Conservation (phyloP, 1,140 invertebrate species). For the Schlechtendalia chinensis region DNA sequence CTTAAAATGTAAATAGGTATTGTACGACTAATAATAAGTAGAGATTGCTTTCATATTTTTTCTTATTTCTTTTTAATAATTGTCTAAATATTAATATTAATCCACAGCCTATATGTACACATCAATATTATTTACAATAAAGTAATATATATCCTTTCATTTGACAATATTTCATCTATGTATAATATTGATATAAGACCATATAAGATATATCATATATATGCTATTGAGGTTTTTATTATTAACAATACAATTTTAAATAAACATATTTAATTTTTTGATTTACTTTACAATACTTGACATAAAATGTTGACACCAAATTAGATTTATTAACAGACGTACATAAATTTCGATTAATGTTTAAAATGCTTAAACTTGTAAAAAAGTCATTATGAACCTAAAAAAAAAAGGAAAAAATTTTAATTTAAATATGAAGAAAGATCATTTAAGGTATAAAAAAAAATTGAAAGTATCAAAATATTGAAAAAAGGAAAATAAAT, state of each 20-base stretch:
- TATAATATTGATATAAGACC: constrained; percentile 44
- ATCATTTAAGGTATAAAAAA: neutral
- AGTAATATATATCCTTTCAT: constrained; percentile 33
- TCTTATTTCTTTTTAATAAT: constrained; percentile 25
- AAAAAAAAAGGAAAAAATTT: neutral
- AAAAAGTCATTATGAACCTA: too few relatives aligned
- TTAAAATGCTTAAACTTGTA: neutral
- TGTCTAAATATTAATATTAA: constrained; percentile 42
- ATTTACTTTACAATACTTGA: constrained; percentile 38
- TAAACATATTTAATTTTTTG: constrained; percentile 22
- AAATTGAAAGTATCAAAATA: constrained; percentile 8
- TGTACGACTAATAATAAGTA: constrained; percentile 45
- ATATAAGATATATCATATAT: constrained; percentile 21
- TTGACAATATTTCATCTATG: constrained; percentile 29
- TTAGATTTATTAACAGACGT: constrained; percentile 17
- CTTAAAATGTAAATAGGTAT: constrained; percentile 47
- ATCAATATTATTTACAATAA: constrained; percentile 30
- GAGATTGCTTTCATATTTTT: constrained; percentile 29
- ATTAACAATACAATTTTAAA: constrained; percentile 40
- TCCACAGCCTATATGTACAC: constrained; percentile 46
- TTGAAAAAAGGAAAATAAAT: neutral
- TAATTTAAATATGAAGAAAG: constrained; percentile 4
- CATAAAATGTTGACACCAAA: constrained; percentile 20
- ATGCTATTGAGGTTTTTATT: constrained; percentile 20
- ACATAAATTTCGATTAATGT: neutral